These are phyloP conservation scores for Myopa tessellatipennis DNA, from an alignment of 2,888 invertebrate genomes.

Conservation along the genomic window DNA sequence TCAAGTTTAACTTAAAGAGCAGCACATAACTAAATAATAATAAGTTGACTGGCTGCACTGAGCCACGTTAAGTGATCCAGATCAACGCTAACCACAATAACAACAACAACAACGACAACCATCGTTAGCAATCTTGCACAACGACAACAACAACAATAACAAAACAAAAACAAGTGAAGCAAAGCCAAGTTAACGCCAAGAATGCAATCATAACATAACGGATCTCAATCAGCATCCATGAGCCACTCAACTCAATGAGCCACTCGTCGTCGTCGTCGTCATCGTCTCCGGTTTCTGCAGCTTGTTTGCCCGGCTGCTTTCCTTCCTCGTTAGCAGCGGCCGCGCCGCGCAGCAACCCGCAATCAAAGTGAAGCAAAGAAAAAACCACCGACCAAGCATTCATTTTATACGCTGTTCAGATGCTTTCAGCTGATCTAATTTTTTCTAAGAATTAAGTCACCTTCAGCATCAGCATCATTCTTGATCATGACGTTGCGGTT, in stretches of 20 bases:
- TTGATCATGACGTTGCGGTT: background rate
- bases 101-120: background rate
- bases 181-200: constrained; percentile 28
- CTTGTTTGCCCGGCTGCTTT: too few species aligned
- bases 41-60: background rate
- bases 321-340: too few species aligned
- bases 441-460: constrained; percentile 14
- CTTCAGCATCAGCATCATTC: too few species aligned
- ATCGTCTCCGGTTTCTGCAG: background rate
- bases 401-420: background rate
- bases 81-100: background rate
- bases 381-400: too few species aligned
- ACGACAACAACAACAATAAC: constrained; percentile 3
- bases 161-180: background rate
- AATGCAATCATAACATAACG: constrained; percentile 43
- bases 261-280: background rate
- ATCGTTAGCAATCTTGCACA: constrained; percentile 24
- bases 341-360: too few species aligned
- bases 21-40: constrained; percentile 9
- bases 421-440: constrained; percentile 19
- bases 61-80: background rate
- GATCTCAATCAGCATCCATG: constrained; percentile 27
- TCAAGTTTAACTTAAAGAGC: background rate
- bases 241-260: background rate
- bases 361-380: too few species aligned